Evolutionary conservation across 1,140 invertebrate genomes (phyloP).

Genomic region (Brachionus asplanchnoidis): DNA sequence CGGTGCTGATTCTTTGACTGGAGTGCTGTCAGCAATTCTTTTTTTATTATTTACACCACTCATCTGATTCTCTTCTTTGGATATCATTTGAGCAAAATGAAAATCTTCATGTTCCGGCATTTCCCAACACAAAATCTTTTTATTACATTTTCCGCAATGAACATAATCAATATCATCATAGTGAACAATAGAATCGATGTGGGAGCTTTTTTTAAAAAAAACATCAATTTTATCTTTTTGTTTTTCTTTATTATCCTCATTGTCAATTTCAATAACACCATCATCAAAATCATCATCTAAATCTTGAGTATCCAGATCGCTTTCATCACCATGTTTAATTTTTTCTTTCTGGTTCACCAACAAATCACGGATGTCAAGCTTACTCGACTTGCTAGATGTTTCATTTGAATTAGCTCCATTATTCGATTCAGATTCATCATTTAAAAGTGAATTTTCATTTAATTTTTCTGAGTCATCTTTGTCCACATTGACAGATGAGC

Average conservation of each 20-base stretch:
- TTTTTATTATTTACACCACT: not conserved
- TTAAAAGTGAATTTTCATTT: not conserved
- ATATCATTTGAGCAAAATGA: constrained; percentile 50
- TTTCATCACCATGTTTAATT: not conserved
- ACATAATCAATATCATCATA: constrained; percentile 45
- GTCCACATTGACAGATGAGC: not conserved
- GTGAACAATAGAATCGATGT: not conserved
- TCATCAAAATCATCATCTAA: not conserved
- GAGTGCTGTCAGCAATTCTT: not conserved
- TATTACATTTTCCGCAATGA: constrained; percentile 53
- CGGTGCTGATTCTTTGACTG: not conserved
- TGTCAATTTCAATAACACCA: not conserved
- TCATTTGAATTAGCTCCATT: not conserved
- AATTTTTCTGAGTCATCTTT: not conserved
- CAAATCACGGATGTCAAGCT: not conserved
- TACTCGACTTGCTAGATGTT: constrained; percentile 11
- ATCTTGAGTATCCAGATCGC: not conserved
- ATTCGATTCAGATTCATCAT: not conserved
- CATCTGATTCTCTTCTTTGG: not conserved
- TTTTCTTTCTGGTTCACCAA: not conserved
- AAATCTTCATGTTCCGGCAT: constrained; percentile 57
- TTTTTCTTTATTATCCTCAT: constrained; percentile 7
- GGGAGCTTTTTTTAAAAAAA: not conserved
- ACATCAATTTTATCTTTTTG: not conserved
- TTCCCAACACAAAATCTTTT: constrained; percentile 51